Base-by-base conservation (phyloP, 1,140 invertebrate species). In the Trachymyrmex cornetzi region DNA sequence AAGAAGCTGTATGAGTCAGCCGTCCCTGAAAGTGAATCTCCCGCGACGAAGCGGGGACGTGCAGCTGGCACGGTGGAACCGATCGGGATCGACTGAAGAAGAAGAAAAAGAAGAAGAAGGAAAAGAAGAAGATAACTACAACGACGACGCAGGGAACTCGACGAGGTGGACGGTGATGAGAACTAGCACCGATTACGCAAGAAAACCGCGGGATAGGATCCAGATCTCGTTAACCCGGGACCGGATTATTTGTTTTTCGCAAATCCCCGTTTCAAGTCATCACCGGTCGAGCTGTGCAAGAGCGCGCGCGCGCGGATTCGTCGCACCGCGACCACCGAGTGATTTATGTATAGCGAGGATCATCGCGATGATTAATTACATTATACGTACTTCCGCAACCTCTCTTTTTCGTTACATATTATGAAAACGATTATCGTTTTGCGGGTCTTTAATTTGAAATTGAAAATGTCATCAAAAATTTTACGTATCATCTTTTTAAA, bases 161-260 rank as follows among this genome's bases (percentile, higher is more conserved):
- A 71, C 61, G 44, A 63, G 44, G 77, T 75, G 63, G 71, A 89
- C 34, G 55, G 72, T 59, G 89, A 90, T 71, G 80, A 85, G 90
- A 89, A 91, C 80, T 90, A 82, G 86, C 82, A 88, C 88, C 82
- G 86, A 90, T 93, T 92, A 92, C 92, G 89, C 85, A 91, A 92
- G 88, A 92, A 92, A 89, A 92, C 87, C 87, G 75, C 91, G 81
- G 80, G 81, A 87, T 89, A 86, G 80, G 86, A 90, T 92, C 91
- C 89, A 90, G 92, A 92, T 92, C 92, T 93, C 90, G 92, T 93
- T 93, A 93, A 89, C 87, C 87, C 75, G 89, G 80, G 87, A 74
- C 63, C 57, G 72, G 84, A 87, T 89, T 92, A 91, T 92, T 92
- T 92, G 89, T 90, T 91, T 81, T 80, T 88, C 86, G 44, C 63